Evolutionary conservation across 2,113 vertebrate species (phyloP).

Genomic region (Heptranchias perlo): DNA sequence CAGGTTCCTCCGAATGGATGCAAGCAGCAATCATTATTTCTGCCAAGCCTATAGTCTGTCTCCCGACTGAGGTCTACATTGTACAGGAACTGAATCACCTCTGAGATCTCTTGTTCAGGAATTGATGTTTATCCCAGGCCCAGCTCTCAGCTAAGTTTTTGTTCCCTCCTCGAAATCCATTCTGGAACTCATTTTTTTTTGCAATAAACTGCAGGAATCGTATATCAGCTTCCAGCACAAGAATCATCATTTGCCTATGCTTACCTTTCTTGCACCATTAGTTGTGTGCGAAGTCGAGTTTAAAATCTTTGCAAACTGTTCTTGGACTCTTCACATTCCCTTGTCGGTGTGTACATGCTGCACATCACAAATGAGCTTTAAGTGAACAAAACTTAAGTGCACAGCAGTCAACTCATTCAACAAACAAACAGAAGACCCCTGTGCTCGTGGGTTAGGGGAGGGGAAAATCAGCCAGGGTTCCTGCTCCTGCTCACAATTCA

Average conservation of each 20-base stretch:
- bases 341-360: not conserved
- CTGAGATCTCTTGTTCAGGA: not conserved
- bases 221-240: not conserved
- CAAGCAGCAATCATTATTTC: not conserved
- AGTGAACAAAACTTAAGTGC: not conserved
- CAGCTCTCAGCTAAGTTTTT: not conserved
- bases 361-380: not conserved
- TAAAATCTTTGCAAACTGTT: not conserved
- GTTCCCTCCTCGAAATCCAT: not conserved
- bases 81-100: not conserved
- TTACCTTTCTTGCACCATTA: not conserved
- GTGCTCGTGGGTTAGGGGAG: not conserved
- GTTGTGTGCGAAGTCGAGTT: not conserved
- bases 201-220: not conserved
- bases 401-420: not conserved
- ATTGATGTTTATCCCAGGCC: not conserved
- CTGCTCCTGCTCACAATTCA: not conserved
- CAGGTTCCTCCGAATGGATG: constrained; percentile 11
- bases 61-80: not conserved
- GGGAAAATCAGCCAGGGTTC: not conserved
- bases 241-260: not conserved
- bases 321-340: not conserved
- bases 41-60: not conserved
- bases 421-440: not conserved
- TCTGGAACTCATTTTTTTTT: not conserved